phyloP scores from a whole-genome alignment of 1,140 invertebrate species.

The Pemphigus obesinymphae region DNA sequence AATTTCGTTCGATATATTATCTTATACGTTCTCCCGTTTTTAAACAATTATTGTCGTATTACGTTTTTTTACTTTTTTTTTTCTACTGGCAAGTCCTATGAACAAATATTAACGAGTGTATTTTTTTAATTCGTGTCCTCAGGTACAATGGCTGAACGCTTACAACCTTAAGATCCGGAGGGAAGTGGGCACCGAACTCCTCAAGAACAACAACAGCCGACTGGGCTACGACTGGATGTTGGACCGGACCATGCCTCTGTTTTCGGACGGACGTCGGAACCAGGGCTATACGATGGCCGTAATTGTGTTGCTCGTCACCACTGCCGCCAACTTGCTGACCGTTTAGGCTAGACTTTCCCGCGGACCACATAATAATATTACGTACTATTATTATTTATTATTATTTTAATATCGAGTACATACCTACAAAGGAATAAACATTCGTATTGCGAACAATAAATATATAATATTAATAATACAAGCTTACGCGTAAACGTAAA shows the following conservation, averaged over 20 bases:
- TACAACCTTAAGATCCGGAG: constrained; percentile 69
- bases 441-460: neutral
- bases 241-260: constrained; percentile 61
- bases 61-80: too few species aligned
- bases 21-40: too few species aligned
- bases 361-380: neutral
- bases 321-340: neutral
- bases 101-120: too few species aligned
- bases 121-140: too few species aligned
- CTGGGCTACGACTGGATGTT: constrained; percentile 73
- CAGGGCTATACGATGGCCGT: neutral
- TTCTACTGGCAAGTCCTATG: too few species aligned
- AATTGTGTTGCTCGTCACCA: neutral
- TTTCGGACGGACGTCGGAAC: neutral
- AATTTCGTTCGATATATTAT: too few species aligned
- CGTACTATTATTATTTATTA: neutral
- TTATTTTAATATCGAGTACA: neutral
- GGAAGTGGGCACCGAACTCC: constrained; percentile 66
- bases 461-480: neutral
- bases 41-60: too few species aligned
- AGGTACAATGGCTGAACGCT: constrained; percentile 72
- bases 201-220: constrained; percentile 59
- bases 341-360: neutral
- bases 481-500: neutral
- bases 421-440: too few species aligned